Evolutionary conservation across 1,140 invertebrate genomes (phyloP).

Genomic region (Drosophila kurseongensis): DNA sequence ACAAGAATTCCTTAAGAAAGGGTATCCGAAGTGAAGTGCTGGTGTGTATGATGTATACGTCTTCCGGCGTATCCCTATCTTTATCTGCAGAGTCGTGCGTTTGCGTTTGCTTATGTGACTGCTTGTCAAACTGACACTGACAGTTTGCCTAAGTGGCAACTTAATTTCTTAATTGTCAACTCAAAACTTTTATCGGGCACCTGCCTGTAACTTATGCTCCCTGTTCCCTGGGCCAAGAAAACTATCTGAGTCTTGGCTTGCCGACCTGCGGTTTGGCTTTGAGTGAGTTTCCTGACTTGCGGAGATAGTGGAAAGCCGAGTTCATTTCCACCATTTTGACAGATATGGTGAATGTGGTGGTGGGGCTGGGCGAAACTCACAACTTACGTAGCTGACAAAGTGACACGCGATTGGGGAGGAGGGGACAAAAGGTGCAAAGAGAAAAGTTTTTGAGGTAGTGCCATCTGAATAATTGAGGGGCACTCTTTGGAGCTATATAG

Average conservation of each 20-base stretch:
- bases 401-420: slow-evolving; percentile 52
- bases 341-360: slow-evolving; percentile 26
- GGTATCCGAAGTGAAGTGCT: background rate
- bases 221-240: slow-evolving; percentile 10
- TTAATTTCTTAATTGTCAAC: slow-evolving; percentile 85
- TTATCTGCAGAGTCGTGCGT: slow-evolving; percentile 31
- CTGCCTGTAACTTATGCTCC: slow-evolving; percentile 51
- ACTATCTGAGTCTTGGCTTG: slow-evolving; percentile 45
- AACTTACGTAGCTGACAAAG: slow-evolving; percentile 52
- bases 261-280: slow-evolving; percentile 56
- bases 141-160: slow-evolving; percentile 84
- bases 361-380: slow-evolving; percentile 21
- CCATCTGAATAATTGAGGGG: slow-evolving; percentile 71
- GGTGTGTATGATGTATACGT: background rate
- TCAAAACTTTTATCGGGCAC: slow-evolving; percentile 78
- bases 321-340: slow-evolving; percentile 48
- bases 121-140: slow-evolving; percentile 83
- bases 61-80: slow-evolving; percentile 17
- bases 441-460: slow-evolving; percentile 40
- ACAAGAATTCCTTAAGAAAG: background rate
- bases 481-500: slow-evolving; percentile 11
- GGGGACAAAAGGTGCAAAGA: slow-evolving; percentile 10
- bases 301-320: slow-evolving; percentile 40
- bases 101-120: slow-evolving; percentile 49
- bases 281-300: slow-evolving; percentile 15